Percentiles rank a stretch among this genome's conserved stretches.
Conservation (phyloP, 2,888 invertebrate species). For the Andrena minutula region DNA sequence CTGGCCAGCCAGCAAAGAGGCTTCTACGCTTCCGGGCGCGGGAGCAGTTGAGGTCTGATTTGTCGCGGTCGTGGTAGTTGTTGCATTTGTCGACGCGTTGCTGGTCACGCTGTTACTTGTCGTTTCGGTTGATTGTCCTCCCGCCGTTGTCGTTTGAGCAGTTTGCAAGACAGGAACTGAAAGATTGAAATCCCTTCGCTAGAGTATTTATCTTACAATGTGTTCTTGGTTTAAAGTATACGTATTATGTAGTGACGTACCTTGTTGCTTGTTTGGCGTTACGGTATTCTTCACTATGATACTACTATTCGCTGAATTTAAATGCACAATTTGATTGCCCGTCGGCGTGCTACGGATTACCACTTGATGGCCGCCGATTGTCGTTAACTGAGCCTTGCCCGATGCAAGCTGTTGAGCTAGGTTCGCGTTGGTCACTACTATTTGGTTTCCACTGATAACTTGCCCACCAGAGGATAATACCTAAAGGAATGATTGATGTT, state of each 20-base stretch:
- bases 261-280: constrained; percentile 73
- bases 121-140: constrained; percentile 64
- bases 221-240: neutral
- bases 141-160: constrained; percentile 65
- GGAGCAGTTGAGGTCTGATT: constrained; percentile 70
- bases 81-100: constrained; percentile 68
- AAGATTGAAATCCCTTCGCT: constrained; percentile 18
- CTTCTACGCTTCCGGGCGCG: constrained; percentile 88
- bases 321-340: constrained; percentile 90
- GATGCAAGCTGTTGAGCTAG: constrained; percentile 93
- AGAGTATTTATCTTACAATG: neutral
- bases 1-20: constrained; percentile 91
- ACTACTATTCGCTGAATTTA: constrained; percentile 79
- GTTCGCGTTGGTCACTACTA: constrained; percentile 90
- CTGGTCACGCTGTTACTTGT: constrained; percentile 56
- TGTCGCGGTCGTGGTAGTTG: constrained; percentile 67
- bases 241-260: constrained; percentile 49
- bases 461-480: constrained; percentile 84
- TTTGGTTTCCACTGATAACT: constrained; percentile 87
- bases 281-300: constrained; percentile 80
- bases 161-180: constrained; percentile 61
- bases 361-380: constrained; percentile 94
- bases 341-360: constrained; percentile 89
- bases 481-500: constrained; percentile 72
- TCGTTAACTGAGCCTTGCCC: constrained; percentile 93